Evolutionary conservation across 2,113 vertebrate species (phyloP).

Genomic region (Mesoclemmys tuberculata): DNA sequence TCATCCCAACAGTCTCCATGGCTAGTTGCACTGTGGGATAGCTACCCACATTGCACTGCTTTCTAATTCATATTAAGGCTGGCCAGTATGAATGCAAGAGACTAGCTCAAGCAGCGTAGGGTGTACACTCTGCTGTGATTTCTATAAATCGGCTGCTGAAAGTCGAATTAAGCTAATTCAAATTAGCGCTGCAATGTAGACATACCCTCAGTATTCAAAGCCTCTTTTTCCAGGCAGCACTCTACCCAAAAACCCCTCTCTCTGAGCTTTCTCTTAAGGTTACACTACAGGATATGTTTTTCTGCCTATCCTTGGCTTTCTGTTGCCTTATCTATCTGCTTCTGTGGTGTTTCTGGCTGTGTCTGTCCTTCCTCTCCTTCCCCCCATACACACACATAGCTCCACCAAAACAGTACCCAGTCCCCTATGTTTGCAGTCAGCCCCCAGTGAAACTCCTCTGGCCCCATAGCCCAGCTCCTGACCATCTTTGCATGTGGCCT

Average conservation of each 20-base stretch:
- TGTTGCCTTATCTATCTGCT: neutral
- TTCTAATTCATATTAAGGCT: too few species aligned
- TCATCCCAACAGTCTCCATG: too few species aligned
- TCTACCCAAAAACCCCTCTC: neutral
- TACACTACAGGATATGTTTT: neutral
- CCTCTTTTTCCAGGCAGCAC: neutral
- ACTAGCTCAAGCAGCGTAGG: too few species aligned
- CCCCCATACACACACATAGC: too few species aligned
- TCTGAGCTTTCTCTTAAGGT: neutral
- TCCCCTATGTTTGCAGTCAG: neutral
- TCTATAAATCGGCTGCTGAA: too few species aligned
- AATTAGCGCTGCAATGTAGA: too few species aligned
- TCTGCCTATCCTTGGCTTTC: neutral
- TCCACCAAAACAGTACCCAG: neutral
- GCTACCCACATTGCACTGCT: too few species aligned
- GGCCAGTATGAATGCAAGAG: too few species aligned
- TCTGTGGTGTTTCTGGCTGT: neutral
- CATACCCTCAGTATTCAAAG: neutral
- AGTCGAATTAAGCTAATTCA: too few species aligned
- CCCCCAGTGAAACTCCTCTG: neutral
- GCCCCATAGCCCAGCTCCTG: neutral
- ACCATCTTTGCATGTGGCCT: neutral
- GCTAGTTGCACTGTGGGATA: too few species aligned
- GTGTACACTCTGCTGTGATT: too few species aligned
- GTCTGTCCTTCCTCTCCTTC: too few species aligned